Percentiles rank a stretch among this genome's conserved stretches.
Conservation (phyloP, 2,113 vertebrate species). For the Propithecus coquereli region DNA sequence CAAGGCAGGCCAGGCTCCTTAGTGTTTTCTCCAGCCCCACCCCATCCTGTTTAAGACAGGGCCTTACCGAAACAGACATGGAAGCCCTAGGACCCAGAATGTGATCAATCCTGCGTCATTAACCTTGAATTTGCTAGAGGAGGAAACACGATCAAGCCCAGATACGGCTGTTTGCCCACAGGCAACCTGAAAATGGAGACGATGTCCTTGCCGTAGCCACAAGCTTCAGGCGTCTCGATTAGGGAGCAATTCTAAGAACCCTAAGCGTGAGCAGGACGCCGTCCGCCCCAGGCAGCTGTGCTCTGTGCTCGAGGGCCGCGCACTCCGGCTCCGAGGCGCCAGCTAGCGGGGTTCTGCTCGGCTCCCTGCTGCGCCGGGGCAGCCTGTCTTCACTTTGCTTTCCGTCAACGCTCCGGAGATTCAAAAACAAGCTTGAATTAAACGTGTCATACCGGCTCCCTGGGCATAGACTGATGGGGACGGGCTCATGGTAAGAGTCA, state of each 20-base stretch:
- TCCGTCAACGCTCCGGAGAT: not conserved
- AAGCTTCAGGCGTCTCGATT: not conserved
- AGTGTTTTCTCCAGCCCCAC: not conserved
- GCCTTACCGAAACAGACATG: not conserved
- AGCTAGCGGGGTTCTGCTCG: too few species aligned
- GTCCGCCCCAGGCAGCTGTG: not conserved
- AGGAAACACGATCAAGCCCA: not conserved
- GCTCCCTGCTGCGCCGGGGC: not conserved
- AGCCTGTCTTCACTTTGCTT: not conserved
- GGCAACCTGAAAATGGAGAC: not conserved
- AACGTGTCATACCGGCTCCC: not conserved
- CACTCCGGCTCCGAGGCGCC: too few species aligned
- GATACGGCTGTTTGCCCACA: not conserved
- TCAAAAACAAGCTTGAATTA: not conserved
- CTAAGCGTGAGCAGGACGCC: not conserved
- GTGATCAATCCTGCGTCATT: not conserved
- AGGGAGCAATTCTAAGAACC: not conserved
- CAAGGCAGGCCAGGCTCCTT: not conserved
- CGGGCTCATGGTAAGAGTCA: not conserved
- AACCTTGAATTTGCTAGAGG: not conserved
- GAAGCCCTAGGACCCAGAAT: not conserved
- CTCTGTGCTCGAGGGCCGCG: not conserved
- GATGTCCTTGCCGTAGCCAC: not conserved
- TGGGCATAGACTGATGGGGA: not conserved
- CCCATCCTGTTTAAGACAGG: not conserved